Evolutionary conservation across 2,113 vertebrate species (phyloP).

Genomic region (Lucifuga dentata): DNA sequence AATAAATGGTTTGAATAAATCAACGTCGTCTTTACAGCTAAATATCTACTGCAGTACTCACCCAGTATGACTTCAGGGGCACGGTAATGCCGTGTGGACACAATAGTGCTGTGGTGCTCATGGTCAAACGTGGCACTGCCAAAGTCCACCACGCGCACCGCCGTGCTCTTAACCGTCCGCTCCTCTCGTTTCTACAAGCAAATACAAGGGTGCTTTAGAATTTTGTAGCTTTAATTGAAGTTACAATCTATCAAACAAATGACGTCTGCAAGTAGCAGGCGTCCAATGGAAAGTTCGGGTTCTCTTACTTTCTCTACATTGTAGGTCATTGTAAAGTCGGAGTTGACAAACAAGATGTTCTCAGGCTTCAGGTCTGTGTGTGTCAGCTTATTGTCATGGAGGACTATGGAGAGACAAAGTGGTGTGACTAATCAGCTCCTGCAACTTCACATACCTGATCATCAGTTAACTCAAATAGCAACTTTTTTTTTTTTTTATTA

Average conservation of each 20-base stretch:
- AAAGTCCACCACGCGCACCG: constrained; percentile 93
- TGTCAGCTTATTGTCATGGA: constrained; percentile 96
- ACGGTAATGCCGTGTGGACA: constrained; percentile 95
- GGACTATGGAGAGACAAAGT: constrained; percentile 83
- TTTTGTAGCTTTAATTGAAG: background rate
- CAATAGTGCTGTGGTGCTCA: constrained; percentile 95
- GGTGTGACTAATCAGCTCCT: too few species aligned
- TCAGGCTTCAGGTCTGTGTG: constrained; percentile 99
- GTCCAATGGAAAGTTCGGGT: too few species aligned
- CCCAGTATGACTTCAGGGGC: constrained; percentile 96
- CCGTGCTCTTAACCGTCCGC: constrained; percentile 89
- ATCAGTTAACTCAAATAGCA: too few species aligned
- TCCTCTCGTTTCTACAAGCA: constrained; percentile 90
- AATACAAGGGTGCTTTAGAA: constrained; percentile 1
- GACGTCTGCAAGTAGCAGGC: too few species aligned
- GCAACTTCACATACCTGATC: too few species aligned
- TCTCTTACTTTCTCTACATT: constrained; percentile 93
- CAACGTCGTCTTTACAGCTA: background rate
- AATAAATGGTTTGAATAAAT: background rate
- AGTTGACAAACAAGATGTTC: constrained; percentile 97
- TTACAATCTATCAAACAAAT: too few species aligned
- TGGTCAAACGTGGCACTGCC: constrained; percentile 97
- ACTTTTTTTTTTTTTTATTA: too few species aligned
- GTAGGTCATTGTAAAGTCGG: constrained; percentile 92
- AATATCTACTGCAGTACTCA: constrained; percentile 66